Base-by-base conservation (phyloP, 2,113 vertebrate species). In the Peromyscus maniculatus region DNA sequence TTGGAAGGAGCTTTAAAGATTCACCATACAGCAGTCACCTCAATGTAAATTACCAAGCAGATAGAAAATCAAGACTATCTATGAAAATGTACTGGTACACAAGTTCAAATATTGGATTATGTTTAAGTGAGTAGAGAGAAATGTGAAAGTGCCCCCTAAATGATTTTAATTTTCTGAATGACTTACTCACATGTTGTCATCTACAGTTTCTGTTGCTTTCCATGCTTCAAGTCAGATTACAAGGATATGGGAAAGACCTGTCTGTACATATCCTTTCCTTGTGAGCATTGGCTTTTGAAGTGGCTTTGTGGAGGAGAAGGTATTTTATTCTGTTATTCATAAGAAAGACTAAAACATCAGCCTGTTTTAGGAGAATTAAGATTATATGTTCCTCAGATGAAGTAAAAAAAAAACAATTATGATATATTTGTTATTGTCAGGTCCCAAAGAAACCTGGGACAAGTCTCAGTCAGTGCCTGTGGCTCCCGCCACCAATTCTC, bases 1-100 rank as follows among this genome's bases (percentile, higher is more conserved):
- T 91, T 95, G 64, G 87, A 96, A 97, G 69, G 21, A 46, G 83
- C 67, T 95, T 91, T 93, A 67, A 74, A 69, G 87, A 82, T 80
- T 77, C 52, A 46, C 55, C n/a, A 22, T 77, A 43, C 66, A 86
- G 77, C 78, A 28, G 11, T 91, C 72, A 64, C 91, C 31, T 94
- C n/a, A 62, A 31, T 93, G 33, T 92, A 95, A 95, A 82, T 82
- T 75, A 79, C 46, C 36, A 77, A 95, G 86, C 46, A 91, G 92
- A 71, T 52, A 90, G 69, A 94, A 96, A 96, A 83, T 43, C 33
- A 83, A 79, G 91, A 90, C 46, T 75, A 89, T 55, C 79, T 91
- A 1, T 90, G 74, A 52, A 97, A 93, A 89, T 24, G 43, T 88
- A 49, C 46, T 80, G 3, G 55, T 91, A 43, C 0, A 13, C 91